Evolutionary conservation across 1,140 invertebrate genomes (phyloP), one percentile per base, ranked within the genome.

Genomic region (Papilio machaon): DNA sequence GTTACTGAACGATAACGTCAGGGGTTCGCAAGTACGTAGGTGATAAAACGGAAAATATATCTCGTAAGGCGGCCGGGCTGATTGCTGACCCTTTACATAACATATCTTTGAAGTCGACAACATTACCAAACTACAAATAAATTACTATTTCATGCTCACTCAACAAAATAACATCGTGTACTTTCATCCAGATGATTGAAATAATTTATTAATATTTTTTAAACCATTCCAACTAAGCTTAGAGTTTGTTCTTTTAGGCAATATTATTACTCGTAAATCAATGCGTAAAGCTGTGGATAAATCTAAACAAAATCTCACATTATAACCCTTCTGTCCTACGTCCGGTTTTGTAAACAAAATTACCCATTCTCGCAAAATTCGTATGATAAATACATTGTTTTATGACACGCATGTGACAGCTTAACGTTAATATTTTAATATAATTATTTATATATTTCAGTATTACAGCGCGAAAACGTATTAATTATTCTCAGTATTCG

Each of bases 401-500:
- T 13, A 46, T 46, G 23, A 76, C 74, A 52, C 5, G 7, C 2
- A 75, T 49, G 46, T 75, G 30, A 46, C 35, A 43, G 46, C 46
- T 76, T 23, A 30, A 46, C 13, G 19, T 76, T 30, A 49, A 76
- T 52, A 47, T 76, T 76, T 76, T 35, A 52, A 76, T 35, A 11
- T 23, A 47, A 76, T 76, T 76, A 35, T 76, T 54, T 46, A 74
- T 52, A 47, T 47, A 15, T 35, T 73, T 73, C 46, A 52, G 46
- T 23, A 76, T 76, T 75, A 52, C 30, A 76, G 74, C 74, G 47
- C 54, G 46, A 49, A 76, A 30, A 54, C 13, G 19, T 76, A 76
- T 76, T 52, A 76, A 76, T 76, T 76, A 76, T 76, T 76, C 43
- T 76, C 74, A 52, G 47, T 52, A 8, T 76, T 76, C 74, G 74